Evolutionary conservation across 2,888 invertebrate species (phyloP).

Genomic region (Agrotis clavis): DNA sequence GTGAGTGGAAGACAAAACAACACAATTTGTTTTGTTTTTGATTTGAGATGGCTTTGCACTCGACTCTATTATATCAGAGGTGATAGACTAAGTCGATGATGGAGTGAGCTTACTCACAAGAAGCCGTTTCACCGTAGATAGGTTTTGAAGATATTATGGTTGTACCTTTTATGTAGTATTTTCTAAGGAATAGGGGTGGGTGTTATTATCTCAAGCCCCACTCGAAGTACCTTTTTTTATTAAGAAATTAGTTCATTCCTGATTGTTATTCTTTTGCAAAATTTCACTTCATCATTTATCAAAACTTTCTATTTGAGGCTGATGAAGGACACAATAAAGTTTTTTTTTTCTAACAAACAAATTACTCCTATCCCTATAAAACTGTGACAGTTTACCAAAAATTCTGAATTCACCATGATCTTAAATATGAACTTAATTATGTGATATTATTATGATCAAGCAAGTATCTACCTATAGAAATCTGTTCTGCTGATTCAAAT

Average conservation of each 20-base stretch:
- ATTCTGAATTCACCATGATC: no score
- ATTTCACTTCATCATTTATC: not conserved
- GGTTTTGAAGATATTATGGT: no score
- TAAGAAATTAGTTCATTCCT: not conserved
- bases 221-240: not conserved
- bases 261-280: not conserved
- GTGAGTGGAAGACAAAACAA: not conserved
- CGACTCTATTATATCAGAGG: no score
- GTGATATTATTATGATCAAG: not conserved
- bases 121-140: no score
- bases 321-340: not conserved
- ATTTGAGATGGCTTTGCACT: no score
- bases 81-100: no score
- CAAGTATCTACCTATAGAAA: not conserved
- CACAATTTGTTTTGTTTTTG: not conserved
- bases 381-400: no score
- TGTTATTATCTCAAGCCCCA: no score
- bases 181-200: no score
- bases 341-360: not conserved
- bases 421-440: no score
- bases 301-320: not conserved
- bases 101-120: no score
- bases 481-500: not conserved
- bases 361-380: not conserved
- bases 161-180: no score